A percentile compares a stretch with the other conserved stretches of the same genome.
phyloP scores from a whole-genome alignment of 2,888 invertebrate genomes.

The Melipona bicolor region DNA sequence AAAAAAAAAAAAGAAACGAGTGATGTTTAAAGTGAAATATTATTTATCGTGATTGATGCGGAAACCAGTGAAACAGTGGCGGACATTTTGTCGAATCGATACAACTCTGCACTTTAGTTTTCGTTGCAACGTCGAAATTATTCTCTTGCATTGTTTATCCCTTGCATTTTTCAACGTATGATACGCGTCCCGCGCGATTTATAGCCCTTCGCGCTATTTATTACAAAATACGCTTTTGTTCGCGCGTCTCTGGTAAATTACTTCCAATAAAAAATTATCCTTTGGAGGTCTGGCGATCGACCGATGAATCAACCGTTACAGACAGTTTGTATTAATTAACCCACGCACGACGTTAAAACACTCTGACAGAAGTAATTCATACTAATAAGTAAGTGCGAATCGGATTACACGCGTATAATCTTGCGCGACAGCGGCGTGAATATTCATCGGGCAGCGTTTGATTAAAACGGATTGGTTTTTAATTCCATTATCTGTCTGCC shows the following conservation, averaged over 20 bases:
- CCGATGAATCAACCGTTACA: not conserved
- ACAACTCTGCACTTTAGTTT: not conserved
- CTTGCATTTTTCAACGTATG: not conserved
- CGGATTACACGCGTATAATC: not conserved
- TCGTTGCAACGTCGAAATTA: not conserved
- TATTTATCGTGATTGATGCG: not conserved
- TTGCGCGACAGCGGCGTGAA: not conserved
- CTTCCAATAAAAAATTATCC: not conserved
- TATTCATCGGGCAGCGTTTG: constrained; percentile 26
- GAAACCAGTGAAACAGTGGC: not conserved
- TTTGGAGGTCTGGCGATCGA: not conserved
- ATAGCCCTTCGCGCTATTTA: not conserved
- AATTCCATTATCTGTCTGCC: constrained; percentile 19
- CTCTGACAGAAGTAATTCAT: constrained; percentile 12
- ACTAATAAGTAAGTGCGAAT: constrained; percentile 28
- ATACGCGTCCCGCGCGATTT: not conserved
- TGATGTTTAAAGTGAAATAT: not conserved
- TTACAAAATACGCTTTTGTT: not conserved
- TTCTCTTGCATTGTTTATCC: not conserved
- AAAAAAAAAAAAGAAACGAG: too few relatives aligned
- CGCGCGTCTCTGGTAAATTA: not conserved
- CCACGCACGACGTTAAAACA: not conserved
- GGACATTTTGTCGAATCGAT: not conserved
- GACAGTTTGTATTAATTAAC: constrained; percentile 24
- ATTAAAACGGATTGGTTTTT: constrained; percentile 36